phyloP scores from a whole-genome alignment of 2,888 invertebrate species.

The Eudasyphora cyanicolor region DNA sequence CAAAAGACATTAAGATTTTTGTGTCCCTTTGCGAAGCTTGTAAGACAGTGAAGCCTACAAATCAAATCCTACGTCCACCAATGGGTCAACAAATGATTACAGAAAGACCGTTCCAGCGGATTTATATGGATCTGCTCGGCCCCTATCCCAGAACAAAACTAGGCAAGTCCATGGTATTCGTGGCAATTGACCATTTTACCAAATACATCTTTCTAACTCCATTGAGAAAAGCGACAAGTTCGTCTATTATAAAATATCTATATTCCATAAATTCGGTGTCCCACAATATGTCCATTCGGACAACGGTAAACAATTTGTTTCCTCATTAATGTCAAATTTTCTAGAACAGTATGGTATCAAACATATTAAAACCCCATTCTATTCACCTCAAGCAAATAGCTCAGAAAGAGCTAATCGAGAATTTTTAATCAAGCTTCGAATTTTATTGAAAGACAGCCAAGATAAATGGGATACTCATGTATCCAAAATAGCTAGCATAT shows the following conservation, averaged over 20 bases:
- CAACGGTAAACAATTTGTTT: slow-evolving; percentile 68
- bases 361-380: slow-evolving; percentile 66
- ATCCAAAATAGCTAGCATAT: too few species aligned
- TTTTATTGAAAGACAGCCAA: too few species aligned
- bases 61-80: slow-evolving; percentile 16
- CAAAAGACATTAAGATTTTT: too few species aligned
- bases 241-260: slow-evolving; percentile 29
- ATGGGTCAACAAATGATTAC: slow-evolving; percentile 19
- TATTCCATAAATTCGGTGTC: slow-evolving; percentile 68
- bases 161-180: slow-evolving; percentile 32
- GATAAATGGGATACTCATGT: too few species aligned
- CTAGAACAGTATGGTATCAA: slow-evolving; percentile 56
- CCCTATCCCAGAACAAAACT: slow-evolving; percentile 50
- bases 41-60: slow-evolving; percentile 41
- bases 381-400: slow-evolving; percentile 66
- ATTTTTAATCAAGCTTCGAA: too few species aligned
- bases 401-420: too few species aligned
- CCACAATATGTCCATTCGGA: too few species aligned
- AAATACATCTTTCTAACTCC: slow-evolving; percentile 41
- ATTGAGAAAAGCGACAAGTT: slow-evolving; percentile 30
- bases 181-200: slow-evolving; percentile 44
- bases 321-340: slow-evolving; percentile 52
- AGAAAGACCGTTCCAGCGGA: slow-evolving; percentile 40
- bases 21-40: slow-evolving; percentile 1
- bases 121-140: slow-evolving; percentile 52